A percentile compares a stretch with the other conserved stretches of the same genome.
Conservation (phyloP, 1,140 invertebrate genomes). For the Neodiprion pinetum region DNA sequence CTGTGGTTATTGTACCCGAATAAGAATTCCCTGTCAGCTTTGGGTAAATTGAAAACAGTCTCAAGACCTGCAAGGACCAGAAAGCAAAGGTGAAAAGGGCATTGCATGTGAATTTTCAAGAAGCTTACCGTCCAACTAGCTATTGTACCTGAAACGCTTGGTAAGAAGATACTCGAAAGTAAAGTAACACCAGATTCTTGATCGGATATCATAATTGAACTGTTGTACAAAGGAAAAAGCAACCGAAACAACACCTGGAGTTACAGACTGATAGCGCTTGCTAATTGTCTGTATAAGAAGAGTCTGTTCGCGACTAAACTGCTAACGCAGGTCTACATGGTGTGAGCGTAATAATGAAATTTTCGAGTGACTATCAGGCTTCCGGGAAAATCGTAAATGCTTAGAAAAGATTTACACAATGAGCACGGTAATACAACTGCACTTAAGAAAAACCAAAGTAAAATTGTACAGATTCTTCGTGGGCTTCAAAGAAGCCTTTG, state of each 20-base stretch:
- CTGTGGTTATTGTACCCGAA: too few species aligned
- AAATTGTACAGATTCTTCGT: slow-evolving; percentile 23
- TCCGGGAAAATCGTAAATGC: slow-evolving; percentile 16
- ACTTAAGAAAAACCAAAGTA: slow-evolving; percentile 22
- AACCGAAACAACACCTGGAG: background rate
- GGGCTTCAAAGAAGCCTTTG: slow-evolving; percentile 30
- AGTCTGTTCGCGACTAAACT: background rate
- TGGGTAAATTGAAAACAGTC: too few species aligned
- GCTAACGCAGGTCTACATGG: background rate
- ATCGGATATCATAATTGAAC: background rate
- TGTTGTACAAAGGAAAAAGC: background rate
- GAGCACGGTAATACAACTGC: background rate
- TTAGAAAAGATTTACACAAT: slow-evolving; percentile 32
- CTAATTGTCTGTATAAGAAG: background rate
- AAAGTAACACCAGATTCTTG: background rate
- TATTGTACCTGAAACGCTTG: background rate
- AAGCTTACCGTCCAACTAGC: background rate
- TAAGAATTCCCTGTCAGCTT: too few species aligned
- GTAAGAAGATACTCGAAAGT: background rate
- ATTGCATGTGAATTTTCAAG: background rate
- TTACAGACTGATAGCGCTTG: background rate
- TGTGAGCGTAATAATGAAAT: slow-evolving; percentile 9
- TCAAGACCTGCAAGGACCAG: too few species aligned
- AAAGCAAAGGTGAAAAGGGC: too few species aligned
- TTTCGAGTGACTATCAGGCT: slow-evolving; percentile 25